Base-by-base conservation (phyloP, 2,797 vertebrate species). In the Synanceia verrucosa region DNA sequence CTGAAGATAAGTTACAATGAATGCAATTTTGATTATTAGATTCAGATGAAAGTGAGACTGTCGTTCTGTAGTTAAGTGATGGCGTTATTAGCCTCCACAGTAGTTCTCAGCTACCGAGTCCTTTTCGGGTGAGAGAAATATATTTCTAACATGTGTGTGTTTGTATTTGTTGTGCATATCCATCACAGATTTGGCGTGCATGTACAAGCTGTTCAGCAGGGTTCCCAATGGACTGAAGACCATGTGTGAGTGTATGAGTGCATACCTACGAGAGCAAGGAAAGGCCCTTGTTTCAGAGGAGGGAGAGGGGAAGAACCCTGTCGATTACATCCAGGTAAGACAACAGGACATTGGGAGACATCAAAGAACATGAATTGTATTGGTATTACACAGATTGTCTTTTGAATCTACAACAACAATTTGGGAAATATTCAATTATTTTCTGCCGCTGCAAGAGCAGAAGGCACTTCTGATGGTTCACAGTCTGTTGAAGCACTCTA, bases 201-300 rank as follows among this genome's bases (percentile, higher is more conserved):
- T 98, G 97, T 98, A 98, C 94, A 99, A 99, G 92, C 91, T 99
- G 80, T 99, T 99, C 84, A 98, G 97, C 86, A 93, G 97, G 69
- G 97, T 99, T 87, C 97, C 97, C 84, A 99, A 98, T 65, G 97
- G 97, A 77, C 94, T 99, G 90, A 99, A 99, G 94, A 98, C 97
- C 1, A 99, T 99, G 97, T 98, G 97, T 33, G 97, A 99, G 80
- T 99, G 97, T 80, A 98, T 99, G 97, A 99, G 97, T 87, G 96
- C 96, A 0, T 99, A 98, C 88, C 93, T 99, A 83, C 94, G 97
- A 78, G 97, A 99, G 72, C 97, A 99, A 91, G 97, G 97, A 75
- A 99, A 99, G 93, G 97, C 97, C 24, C 94, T 99, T 5, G 97
- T 99, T 84, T 98, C 97, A 60, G 97, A 99, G 90, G 97, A 99